A percentile compares a stretch with the other conserved stretches of the same genome.
Conservation (phyloP, 2,113 vertebrate species). For the Saccopteryx bilineata region DNA sequence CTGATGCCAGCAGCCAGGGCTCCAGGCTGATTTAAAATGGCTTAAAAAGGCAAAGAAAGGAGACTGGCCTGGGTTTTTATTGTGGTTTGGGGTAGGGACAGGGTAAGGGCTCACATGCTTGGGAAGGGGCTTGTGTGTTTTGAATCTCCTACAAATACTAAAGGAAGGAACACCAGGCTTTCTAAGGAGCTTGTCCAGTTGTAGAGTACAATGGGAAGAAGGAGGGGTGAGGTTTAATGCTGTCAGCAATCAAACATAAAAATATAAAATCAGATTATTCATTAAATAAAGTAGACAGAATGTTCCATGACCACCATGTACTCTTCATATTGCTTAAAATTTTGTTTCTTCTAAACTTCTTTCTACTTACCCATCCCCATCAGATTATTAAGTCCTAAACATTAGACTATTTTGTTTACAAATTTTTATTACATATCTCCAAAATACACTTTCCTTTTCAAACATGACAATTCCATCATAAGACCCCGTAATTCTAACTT, state of each 20-base stretch:
- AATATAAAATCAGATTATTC: not conserved
- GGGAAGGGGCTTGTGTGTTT: not conserved
- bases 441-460: conserved; percentile 29
- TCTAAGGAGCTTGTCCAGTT: not conserved
- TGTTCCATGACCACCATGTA: not conserved
- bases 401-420: not conserved
- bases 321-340: not conserved
- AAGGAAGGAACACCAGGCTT: not conserved
- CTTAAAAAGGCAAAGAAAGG: not conserved
- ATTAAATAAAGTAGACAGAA: not conserved
- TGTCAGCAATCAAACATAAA: not conserved
- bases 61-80: not conserved
- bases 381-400: conserved; percentile 18
- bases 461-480: not conserved
- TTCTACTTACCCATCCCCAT: not conserved
- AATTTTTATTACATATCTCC: not conserved
- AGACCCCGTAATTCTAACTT: not conserved
- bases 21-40: not conserved
- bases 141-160: not conserved
- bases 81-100: fast-evolving
- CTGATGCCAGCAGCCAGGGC: too few species aligned
- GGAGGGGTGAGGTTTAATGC: not conserved
- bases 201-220: not conserved
- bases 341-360: not conserved
- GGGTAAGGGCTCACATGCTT: not conserved